Conservation (phyloP, 2,888 invertebrate species). For the Corbicula japonica region DNA sequence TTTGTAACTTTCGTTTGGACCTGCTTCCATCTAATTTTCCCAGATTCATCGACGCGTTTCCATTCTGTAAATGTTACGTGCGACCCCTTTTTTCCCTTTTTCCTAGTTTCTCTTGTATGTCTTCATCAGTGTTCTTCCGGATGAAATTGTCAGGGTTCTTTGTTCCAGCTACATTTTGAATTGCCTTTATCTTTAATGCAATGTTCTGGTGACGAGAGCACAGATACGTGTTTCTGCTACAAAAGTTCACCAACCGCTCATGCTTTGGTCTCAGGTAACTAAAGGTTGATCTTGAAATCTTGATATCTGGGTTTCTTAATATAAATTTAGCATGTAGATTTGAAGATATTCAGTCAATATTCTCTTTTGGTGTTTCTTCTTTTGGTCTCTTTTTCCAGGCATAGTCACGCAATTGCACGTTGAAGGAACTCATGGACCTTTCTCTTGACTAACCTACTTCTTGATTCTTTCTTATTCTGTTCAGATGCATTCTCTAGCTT, state of each 20-base stretch:
- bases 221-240: constrained; percentile 34
- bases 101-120: constrained; percentile 8
- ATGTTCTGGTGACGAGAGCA: constrained; percentile 36
- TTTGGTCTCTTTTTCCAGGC: constrained; percentile 22
- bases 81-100: not conserved
- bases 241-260: constrained; percentile 24
- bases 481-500: not conserved
- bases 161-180: constrained; percentile 14
- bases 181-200: constrained; percentile 37
- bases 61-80: constrained; percentile 28
- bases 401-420: constrained; percentile 18
- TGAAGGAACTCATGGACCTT: constrained; percentile 3
- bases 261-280: constrained; percentile 25
- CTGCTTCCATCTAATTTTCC: constrained; percentile 37
- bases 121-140: not conserved
- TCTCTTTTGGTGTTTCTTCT: constrained; percentile 15
- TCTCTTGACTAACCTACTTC: not conserved
- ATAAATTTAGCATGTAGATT: constrained; percentile 36
- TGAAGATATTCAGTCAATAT: constrained; percentile 35
- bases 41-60: constrained; percentile 30
- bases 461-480: not conserved
- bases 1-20: constrained; percentile 30
- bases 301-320: constrained; percentile 25
- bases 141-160: constrained; percentile 41
- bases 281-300: constrained; percentile 34